Evolutionary conservation across 64 coral and sea anemone genomes (phyloP).

Genomic region (Pachyseris speciosa): DNA sequence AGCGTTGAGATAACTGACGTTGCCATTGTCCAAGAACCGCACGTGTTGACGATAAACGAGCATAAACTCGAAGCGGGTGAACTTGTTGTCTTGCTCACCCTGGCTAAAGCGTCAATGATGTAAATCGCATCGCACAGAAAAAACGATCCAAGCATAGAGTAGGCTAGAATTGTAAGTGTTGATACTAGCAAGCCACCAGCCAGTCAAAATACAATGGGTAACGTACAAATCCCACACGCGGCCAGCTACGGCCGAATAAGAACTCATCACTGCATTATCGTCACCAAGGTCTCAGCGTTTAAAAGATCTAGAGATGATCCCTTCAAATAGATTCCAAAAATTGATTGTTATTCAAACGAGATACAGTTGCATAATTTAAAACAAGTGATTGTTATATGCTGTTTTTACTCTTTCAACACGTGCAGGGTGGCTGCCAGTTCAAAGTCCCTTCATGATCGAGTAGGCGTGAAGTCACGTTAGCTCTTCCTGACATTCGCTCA

Average conservation of each 20-base stretch:
- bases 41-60: background rate
- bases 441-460: background rate
- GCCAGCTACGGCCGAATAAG: background rate
- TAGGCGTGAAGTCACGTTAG: background rate
- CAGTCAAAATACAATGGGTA: slow-evolving; percentile 36
- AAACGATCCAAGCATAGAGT: slow-evolving; percentile 52
- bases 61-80: background rate
- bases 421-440: background rate
- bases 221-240: slow-evolving; percentile 57
- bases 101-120: slow-evolving; percentile 48
- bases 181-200: slow-evolving; percentile 43
- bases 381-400: background rate
- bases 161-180: slow-evolving; percentile 42
- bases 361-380: background rate
- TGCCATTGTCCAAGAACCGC: background rate
- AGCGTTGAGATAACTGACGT: background rate
- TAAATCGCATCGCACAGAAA: slow-evolving; percentile 72
- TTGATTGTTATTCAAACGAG: background rate
- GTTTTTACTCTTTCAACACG: background rate
- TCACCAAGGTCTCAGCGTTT: too few relatives aligned
- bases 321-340: background rate
- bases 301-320: background rate
- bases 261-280: background rate
- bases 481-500: background rate
- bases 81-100: slow-evolving; percentile 40